Evolutionary conservation across 2,113 vertebrate species (phyloP).

Genomic region (Tachysurus fulvidraco): DNA sequence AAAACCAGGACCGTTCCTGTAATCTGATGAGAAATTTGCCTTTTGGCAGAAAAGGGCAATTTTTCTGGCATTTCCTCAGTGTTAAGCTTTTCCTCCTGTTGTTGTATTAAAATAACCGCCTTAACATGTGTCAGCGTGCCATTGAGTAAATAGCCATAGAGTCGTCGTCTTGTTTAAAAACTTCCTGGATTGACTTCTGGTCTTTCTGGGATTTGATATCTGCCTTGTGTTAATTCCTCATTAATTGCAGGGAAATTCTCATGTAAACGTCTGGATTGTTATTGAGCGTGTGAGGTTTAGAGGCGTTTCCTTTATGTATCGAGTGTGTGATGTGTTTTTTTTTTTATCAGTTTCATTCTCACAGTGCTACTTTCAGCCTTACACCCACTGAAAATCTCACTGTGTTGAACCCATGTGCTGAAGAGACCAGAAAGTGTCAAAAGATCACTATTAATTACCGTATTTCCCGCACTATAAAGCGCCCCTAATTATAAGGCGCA

Average conservation of each 20-base stretch:
- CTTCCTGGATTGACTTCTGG: neutral
- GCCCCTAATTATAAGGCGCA: too few species aligned
- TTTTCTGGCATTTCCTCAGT: neutral
- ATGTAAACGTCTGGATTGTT: neutral
- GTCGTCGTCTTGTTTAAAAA: neutral
- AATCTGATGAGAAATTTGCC: neutral
- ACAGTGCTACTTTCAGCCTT: neutral
- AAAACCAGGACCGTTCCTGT: neutral
- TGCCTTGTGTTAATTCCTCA: neutral
- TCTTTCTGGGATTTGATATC: neutral
- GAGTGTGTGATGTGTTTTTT: slow-evolving; percentile 12
- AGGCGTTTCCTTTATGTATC: neutral
- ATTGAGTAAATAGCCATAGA: too few species aligned
- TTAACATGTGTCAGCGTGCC: neutral
- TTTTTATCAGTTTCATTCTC: slow-evolving; percentile 9
- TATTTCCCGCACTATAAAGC: too few species aligned
- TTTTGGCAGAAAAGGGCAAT: neutral
- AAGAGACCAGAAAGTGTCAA: too few species aligned
- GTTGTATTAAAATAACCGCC: neutral
- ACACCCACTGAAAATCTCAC: too few species aligned
- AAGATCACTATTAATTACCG: too few species aligned
- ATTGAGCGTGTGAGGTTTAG: too few species aligned
- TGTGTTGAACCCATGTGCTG: too few species aligned
- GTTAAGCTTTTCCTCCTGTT: neutral
- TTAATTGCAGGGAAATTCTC: neutral